Evolutionary conservation across 2,888 invertebrate genomes (phyloP).

Genomic region (Apodemia hepburni): DNA sequence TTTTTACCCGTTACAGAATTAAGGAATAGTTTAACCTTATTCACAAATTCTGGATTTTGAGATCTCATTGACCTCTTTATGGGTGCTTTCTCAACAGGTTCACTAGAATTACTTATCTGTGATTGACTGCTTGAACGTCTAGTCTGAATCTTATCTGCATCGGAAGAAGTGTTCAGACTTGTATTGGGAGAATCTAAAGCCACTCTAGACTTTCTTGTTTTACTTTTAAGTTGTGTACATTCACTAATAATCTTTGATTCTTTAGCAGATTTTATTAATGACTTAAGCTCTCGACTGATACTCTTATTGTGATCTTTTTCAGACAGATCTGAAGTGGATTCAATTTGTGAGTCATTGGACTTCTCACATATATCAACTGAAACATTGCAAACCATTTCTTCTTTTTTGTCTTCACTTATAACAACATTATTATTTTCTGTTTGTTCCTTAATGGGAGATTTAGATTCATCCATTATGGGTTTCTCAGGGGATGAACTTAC

Average conservation of each 20-base stretch:
- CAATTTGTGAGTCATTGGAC: constrained; percentile 52
- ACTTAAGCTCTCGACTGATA: constrained; percentile 80
- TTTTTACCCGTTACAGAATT: constrained; percentile 71
- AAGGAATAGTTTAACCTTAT: constrained; percentile 81
- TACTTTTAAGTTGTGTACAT: constrained; percentile 76
- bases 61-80: constrained; percentile 79
- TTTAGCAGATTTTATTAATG: constrained; percentile 83
- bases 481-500: neutral
- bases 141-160: constrained; percentile 51
- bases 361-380: constrained; percentile 37
- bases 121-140: constrained; percentile 59
- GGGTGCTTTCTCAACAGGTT: constrained; percentile 52
- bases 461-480: neutral
- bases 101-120: constrained; percentile 58
- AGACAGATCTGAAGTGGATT: constrained; percentile 44
- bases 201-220: constrained; percentile 65
- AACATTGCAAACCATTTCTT: constrained; percentile 22
- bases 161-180: constrained; percentile 58
- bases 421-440: constrained; percentile 19
- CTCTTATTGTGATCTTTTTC: constrained; percentile 65
- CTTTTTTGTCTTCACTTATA: constrained; percentile 28
- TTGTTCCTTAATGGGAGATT: constrained; percentile 29
- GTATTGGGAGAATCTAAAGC: constrained; percentile 64
- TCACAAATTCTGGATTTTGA: constrained; percentile 82
- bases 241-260: constrained; percentile 84